Evolutionary conservation across 2,888 invertebrate genomes (phyloP), one percentile per base, ranked within the genome.

Genomic region (Lypha dubia): DNA sequence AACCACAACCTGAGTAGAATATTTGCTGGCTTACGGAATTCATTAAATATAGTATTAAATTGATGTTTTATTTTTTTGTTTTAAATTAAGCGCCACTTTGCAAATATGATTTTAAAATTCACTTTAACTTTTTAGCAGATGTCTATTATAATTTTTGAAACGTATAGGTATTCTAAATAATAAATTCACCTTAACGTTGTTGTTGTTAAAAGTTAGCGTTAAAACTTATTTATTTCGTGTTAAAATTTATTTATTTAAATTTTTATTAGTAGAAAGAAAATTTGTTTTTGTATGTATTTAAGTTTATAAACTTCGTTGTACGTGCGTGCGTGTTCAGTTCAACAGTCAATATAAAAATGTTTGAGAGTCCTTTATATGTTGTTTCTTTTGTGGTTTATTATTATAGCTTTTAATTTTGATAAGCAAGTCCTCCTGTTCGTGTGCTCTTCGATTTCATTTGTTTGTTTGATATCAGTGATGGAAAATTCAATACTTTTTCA

Each of bases 271-370:
- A 51, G 32, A 65, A 79, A 58, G 46, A 58, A 67, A 73, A 38
- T 51, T 41, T 15, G 5, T 71, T 80, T 76, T 74, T 79, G 60
- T 81, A 49, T 80, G 41, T 77, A 51, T 79, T 73, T 71, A 70
- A 65, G 60, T 71, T 81, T 49, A 28, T 28, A 63, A 81, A 77
- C 81, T 81, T 84, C 77, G 84, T 79, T 77, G 84, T 81, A 58
- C 84, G 84, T 84, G 63, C 83, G 77, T 83, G 83, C 67, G 80
- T 84, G 60, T 81, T 77, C 73, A 74, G 77, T 81, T 84, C 86
- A 85, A 86, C 85, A 86, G 85, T 86, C 84, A 79, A 80, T 85
- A 84, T 86, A 85, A 85, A 87, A 87, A 83, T 87, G 87, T 84
- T 86, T 86, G 87, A 85, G 86, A 87, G 86, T 87, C 87, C 87